Conservation (phyloP, 2,888 invertebrate genomes). For the Oscheius sp. region DNA sequence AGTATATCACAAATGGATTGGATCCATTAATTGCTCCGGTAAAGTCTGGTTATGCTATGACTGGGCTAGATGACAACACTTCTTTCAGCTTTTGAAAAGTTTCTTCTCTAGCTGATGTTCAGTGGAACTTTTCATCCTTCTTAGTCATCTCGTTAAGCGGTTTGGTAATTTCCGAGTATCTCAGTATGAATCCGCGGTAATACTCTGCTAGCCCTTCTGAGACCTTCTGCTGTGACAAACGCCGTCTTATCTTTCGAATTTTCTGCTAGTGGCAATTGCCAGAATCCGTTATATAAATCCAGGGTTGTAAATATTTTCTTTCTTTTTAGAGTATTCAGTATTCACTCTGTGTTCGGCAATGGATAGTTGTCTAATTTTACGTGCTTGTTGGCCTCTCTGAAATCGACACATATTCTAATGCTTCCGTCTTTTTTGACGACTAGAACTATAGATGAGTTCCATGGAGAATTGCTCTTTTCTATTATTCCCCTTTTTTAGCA, state of each 20-base stretch:
- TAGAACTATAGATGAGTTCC: conserved; percentile 1
- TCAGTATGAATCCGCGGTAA: conserved; percentile 47
- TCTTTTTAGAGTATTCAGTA: conserved; percentile 34
- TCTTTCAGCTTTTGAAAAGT: conserved; percentile 44
- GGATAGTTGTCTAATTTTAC: conserved; percentile 41
- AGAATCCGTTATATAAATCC: conserved; percentile 52
- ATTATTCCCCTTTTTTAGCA: background rate
- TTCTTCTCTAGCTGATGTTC: conserved; percentile 28
- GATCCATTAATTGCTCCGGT: conserved; percentile 32
- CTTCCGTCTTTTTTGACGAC: conserved; percentile 47
- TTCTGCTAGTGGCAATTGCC: conserved; percentile 48
- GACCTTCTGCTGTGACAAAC: conserved; percentile 44
- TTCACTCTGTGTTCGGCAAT: conserved; percentile 46
- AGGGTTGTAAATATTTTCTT: conserved; percentile 39
- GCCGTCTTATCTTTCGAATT: conserved; percentile 50
- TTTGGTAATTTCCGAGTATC: conserved; percentile 35
- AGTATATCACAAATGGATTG: conserved; percentile 39
- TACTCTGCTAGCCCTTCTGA: conserved; percentile 51
- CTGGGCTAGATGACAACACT: conserved; percentile 29
- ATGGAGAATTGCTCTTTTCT: background rate
- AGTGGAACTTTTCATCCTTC: conserved; percentile 30
- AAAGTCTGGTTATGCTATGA: conserved; percentile 47
- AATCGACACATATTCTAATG: conserved; percentile 53
- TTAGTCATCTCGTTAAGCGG: conserved; percentile 42
- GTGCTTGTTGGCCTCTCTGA: conserved; percentile 41